A percentile compares a stretch with the other conserved stretches of the same genome.
phyloP scores from a whole-genome alignment of 2,113 vertebrate species.

The Danio rerio region DNA sequence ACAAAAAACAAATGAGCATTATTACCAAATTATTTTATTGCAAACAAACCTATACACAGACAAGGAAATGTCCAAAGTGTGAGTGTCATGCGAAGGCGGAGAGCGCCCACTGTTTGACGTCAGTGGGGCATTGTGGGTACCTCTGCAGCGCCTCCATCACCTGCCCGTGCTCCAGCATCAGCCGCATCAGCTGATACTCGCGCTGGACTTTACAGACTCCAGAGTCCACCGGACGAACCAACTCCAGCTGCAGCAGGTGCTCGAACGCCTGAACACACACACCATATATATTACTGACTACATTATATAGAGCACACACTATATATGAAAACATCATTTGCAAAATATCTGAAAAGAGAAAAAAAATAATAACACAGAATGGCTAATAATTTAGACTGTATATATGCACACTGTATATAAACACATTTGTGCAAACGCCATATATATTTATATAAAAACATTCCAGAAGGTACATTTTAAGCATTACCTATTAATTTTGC shows the following conservation, averaged over 20 bases:
- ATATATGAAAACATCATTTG: too few relatives aligned
- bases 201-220: constrained; percentile 78
- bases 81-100: constrained; percentile 79
- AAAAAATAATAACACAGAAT: too few relatives aligned
- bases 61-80: not conserved
- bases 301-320: not conserved
- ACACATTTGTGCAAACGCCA: too few relatives aligned
- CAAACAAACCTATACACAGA: not conserved
- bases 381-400: too few relatives aligned
- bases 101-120: constrained; percentile 90
- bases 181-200: constrained; percentile 87
- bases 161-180: constrained; percentile 88
- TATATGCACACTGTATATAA: too few relatives aligned
- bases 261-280: constrained; percentile 86
- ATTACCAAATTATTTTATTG: too few relatives aligned
- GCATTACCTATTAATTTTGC: too few relatives aligned
- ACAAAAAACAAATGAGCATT: too few relatives aligned
- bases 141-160: constrained; percentile 92
- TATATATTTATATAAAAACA: too few relatives aligned
- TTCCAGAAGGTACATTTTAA: too few relatives aligned
- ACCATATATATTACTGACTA: not conserved
- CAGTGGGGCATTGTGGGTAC: constrained; percentile 94
- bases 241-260: constrained; percentile 89
- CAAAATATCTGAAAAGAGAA: too few relatives aligned
- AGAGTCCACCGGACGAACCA: constrained; percentile 85